phyloP scores from a whole-genome alignment of 2,888 invertebrate species.

The Pycnomerus fuliginosus region DNA sequence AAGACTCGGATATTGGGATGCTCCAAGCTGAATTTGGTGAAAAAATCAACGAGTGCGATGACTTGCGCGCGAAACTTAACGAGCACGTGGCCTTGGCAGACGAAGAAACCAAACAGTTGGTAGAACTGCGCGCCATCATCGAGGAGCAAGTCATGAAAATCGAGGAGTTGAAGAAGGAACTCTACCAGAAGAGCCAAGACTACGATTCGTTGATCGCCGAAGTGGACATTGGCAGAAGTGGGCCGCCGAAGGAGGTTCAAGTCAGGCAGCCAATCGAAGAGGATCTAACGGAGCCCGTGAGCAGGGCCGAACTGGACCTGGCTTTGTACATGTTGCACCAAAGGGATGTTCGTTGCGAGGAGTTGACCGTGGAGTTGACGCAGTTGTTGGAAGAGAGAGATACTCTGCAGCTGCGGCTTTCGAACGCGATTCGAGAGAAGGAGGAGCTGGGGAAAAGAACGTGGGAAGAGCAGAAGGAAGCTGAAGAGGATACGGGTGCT shows the following conservation, averaged over 20 bases:
- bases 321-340: constrained; percentile 85
- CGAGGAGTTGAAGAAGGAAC: constrained; percentile 68
- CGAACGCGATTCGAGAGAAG: constrained; percentile 74
- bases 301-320: constrained; percentile 70
- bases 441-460: constrained; percentile 63
- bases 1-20: constrained; percentile 41
- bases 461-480: neutral
- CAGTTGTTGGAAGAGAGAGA: constrained; percentile 83
- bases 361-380: constrained; percentile 80
- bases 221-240: constrained; percentile 40
- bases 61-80: constrained; percentile 55
- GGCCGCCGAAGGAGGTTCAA: constrained; percentile 11
- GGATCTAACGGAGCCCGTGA: constrained; percentile 42
- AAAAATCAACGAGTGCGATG: constrained; percentile 57
- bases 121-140: constrained; percentile 61
- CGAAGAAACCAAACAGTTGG: constrained; percentile 58
- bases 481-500: constrained; percentile 1
- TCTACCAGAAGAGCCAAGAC: constrained; percentile 61
- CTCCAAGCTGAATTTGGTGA: constrained; percentile 35
- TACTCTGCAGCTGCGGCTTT: constrained; percentile 77
- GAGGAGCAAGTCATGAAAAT: constrained; percentile 73
- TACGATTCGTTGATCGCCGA: constrained; percentile 55
- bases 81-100: constrained; percentile 58
- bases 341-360: constrained; percentile 82
- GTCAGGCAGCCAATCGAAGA: constrained; percentile 25